Conservation (phyloP, 2,888 invertebrate genomes). For the Griposia aprilina region DNA sequence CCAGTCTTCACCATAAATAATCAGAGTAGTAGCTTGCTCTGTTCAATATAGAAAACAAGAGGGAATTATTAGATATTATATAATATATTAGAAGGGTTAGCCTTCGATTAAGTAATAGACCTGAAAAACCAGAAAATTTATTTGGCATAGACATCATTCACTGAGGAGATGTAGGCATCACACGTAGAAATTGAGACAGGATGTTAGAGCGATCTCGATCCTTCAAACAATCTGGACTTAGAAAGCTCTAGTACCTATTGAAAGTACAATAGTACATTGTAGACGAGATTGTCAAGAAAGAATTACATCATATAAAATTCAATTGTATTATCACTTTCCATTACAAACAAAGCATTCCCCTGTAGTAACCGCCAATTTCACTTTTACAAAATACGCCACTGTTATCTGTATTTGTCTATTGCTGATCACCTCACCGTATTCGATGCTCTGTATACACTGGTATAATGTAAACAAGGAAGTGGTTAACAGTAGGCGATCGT, state of each 20-base stretch:
- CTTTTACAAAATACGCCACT: constrained; percentile 59
- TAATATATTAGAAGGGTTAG: background rate
- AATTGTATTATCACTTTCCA: constrained; percentile 34
- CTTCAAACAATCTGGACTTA: no score
- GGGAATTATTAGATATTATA: background rate
- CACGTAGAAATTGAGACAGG: no score
- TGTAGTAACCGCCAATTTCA: constrained; percentile 46
- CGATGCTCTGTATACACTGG: constrained; percentile 70
- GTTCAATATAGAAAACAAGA: constrained; percentile 12
- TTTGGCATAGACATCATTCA: background rate
- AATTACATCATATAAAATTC: constrained; percentile 1
- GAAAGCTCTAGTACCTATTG: no score
- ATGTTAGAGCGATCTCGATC: no score
- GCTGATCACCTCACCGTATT: constrained; percentile 64
- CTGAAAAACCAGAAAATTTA: background rate
- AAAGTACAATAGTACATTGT: background rate
- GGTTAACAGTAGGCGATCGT: constrained; percentile 75
- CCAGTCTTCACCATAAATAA: constrained; percentile 45
- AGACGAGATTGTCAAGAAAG: background rate
- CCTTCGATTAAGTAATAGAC: background rate
- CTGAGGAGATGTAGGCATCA: background rate
- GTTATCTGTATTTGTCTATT: constrained; percentile 68
- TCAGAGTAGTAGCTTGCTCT: constrained; percentile 15
- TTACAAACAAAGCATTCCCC: constrained; percentile 38
- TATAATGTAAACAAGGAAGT: constrained; percentile 85